Base-by-base conservation (phyloP, 2,888 invertebrate genomes). In the Erannis defoliaria region DNA sequence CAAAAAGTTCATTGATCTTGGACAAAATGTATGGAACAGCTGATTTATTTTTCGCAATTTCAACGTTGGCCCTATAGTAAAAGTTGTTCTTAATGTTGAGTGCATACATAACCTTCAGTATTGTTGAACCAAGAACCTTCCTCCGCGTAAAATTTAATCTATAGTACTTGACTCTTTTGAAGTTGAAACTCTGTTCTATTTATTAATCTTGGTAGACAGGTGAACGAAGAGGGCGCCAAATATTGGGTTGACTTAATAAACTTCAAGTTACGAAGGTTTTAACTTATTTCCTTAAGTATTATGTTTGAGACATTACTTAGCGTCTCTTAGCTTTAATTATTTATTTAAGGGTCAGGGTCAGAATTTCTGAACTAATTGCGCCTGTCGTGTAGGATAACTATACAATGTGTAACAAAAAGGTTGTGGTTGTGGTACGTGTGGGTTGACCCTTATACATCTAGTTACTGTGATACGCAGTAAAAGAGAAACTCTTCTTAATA, bases 201-300 rank as follows among this genome's bases (percentile, higher is more conserved):
- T 16, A 2, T 19, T 46, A 19, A 1, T 45, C 31, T 16, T 8
- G 4, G 16, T 9, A 5, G 31, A 38, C 55, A 61, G 61, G 43
- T 45, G 42, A n/a, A 5, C 49, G 55, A 61, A 33, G 43, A 55
- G 61, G 55, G 61, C 45, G 50, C 12, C 37, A 45, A 55, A 50
- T 37, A 49, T 50, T 55, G 61, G 31, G 10, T 10, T 33, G 55
- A 51, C 61, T 50, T 54, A 48, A 59, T 59, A 54, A 61, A 16
- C 49, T 50, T 61, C 16, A 50, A 55, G 49, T 48, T 37, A 45
- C 14, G 40, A 38, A 26, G 38, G 37, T 16, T 21, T 49, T 26
- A 38, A 50, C 26, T 50, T 50, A 50, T 19, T 46, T 46, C 37
- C 42, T 16, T 40, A 23, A 58, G 50, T 50, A 29, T 51, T 37